These are phyloP conservation scores for Ooceraea biroi DNA, from an alignment of 1,140 invertebrate species.

Conservation along the genomic window DNA sequence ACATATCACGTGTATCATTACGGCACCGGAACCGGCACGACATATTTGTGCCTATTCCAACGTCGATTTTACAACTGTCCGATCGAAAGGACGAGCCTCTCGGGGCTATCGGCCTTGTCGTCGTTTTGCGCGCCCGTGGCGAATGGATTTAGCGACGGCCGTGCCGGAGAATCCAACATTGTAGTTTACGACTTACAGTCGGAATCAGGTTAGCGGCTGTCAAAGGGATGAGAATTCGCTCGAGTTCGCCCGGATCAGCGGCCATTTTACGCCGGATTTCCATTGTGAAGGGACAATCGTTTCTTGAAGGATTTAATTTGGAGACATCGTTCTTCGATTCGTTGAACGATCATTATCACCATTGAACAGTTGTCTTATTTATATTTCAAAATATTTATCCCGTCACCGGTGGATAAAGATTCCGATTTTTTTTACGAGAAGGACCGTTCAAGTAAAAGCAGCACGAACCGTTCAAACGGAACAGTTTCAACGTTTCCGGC, in stretches of 20 bases:
- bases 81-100: conserved; percentile 46
- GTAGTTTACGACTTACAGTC: conserved; percentile 49
- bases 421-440: conserved; percentile 2
- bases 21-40: conserved; percentile 43
- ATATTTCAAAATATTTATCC: neutral
- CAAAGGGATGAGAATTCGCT: conserved; percentile 45
- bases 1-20: conserved; percentile 34
- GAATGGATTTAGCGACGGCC: conserved; percentile 62
- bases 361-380: conserved; percentile 5
- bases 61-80: conserved; percentile 65
- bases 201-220: conserved; percentile 52
- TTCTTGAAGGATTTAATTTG: too few species aligned
- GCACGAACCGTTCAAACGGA: conserved; percentile 23
- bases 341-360: neutral
- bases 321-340: neutral
- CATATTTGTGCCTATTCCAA: conserved; percentile 50
- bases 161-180: conserved; percentile 60
- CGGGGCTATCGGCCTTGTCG: conserved; percentile 51
- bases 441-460: conserved; percentile 30
- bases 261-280: conserved; percentile 6
- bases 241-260: neutral
- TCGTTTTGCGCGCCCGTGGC: conserved; percentile 55
- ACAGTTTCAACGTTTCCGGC: conserved; percentile 48
- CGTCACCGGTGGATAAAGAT: neutral
- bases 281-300: neutral